Conservation (phyloP, 1,140 invertebrate species). For the Drosophila truncata region DNA sequence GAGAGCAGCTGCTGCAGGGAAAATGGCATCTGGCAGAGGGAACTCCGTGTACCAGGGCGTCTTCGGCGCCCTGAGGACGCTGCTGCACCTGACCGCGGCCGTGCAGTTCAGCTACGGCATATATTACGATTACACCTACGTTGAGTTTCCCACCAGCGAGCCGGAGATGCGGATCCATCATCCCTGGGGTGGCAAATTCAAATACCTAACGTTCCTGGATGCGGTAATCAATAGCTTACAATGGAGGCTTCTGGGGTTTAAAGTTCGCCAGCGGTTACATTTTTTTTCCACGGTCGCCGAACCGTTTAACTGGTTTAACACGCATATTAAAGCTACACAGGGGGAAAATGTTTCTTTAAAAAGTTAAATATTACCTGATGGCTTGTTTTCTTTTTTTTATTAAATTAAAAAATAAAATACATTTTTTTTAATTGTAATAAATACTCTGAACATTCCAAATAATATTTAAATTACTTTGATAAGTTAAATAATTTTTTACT, state of each 20-base stretch:
- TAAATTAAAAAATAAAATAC: no score
- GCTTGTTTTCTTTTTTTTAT: no score
- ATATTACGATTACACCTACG: conserved; percentile 91
- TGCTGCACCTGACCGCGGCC: conserved; percentile 89
- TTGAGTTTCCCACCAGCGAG: conserved; percentile 87
- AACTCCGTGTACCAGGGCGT: conserved; percentile 79
- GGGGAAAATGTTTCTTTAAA: background rate
- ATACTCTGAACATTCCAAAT: background rate
- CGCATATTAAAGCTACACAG: conserved; percentile 23
- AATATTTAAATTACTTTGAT: background rate
- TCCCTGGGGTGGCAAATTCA: conserved; percentile 91
- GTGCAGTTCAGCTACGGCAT: conserved; percentile 90
- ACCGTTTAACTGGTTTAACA: conserved; percentile 27
- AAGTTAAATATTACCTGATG: no score
- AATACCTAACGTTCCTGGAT: conserved; percentile 94
- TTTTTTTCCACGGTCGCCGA: conserved; percentile 4
- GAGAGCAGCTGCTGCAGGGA: conserved; percentile 32
- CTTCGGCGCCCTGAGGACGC: conserved; percentile 85
- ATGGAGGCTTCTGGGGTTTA: background rate
- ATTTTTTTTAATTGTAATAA: no score
- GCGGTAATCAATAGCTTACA: conserved; percentile 87
- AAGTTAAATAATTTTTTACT: conserved; percentile 21
- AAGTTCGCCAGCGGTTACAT: conserved; percentile 26
- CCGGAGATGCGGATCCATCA: conserved; percentile 82
- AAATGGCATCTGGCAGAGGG: conserved; percentile 27